A percentile compares a stretch with the other conserved stretches of the same genome.
These are phyloP conservation scores for Cerceris ruficornis DNA, from an alignment of 2,888 invertebrate species.

Conservation along the genomic window DNA sequence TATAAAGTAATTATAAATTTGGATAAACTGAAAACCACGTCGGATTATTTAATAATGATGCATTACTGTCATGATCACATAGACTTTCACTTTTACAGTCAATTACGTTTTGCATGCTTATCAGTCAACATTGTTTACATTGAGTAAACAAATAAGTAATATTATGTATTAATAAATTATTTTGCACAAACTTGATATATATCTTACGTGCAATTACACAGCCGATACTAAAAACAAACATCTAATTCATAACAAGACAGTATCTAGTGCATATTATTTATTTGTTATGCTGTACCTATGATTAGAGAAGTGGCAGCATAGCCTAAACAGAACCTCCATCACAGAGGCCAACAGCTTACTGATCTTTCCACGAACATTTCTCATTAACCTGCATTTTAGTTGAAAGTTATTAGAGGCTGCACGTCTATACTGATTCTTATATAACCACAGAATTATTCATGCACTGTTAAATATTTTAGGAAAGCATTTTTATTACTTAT, in stretches of 20 bases:
- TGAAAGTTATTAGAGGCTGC: slow-evolving; percentile 74
- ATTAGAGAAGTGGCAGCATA: slow-evolving; percentile 87
- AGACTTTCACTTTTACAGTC: slow-evolving; percentile 20
- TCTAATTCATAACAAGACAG: slow-evolving; percentile 43
- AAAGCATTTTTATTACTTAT: slow-evolving; percentile 44
- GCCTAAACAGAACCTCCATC: slow-evolving; percentile 87
- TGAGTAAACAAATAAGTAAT: slow-evolving; percentile 23
- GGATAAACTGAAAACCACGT: not conserved
- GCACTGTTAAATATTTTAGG: slow-evolving; percentile 58
- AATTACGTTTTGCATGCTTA: slow-evolving; percentile 47
- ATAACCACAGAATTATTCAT: slow-evolving; percentile 60
- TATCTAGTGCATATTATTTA: slow-evolving; percentile 74
- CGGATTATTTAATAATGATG: not conserved
- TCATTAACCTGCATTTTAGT: slow-evolving; percentile 84
- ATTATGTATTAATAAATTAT: slow-evolving; percentile 28
- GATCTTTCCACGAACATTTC: slow-evolving; percentile 87
- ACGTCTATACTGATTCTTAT: slow-evolving; percentile 57
- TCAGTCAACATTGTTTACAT: slow-evolving; percentile 15
- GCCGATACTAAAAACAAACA: slow-evolving; percentile 61
- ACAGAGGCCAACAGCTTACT: slow-evolving; percentile 87
- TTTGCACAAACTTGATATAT: slow-evolving; percentile 29
- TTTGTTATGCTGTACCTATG: slow-evolving; percentile 84
- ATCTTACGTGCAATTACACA: slow-evolving; percentile 49
- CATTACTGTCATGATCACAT: slow-evolving; percentile 13
- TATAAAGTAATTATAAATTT: not conserved